Percentiles rank a stretch among this genome's conserved stretches.
Conservation (phyloP, 2,797 vertebrate genomes). For the Scomberomorus guttatus region DNA sequence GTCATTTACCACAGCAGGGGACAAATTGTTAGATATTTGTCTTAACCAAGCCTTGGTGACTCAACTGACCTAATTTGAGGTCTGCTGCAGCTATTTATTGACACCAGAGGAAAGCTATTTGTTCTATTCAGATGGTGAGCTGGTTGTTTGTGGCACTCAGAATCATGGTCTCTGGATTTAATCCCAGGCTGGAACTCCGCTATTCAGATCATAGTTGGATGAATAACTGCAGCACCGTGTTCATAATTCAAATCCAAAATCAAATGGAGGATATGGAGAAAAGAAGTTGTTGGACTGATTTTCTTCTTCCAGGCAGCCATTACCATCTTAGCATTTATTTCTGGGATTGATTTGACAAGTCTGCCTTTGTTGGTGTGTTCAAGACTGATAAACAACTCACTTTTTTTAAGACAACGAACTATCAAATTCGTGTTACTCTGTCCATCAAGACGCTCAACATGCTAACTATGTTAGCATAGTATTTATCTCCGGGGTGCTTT, state of each 20-base stretch:
- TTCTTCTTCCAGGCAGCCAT: too few species aligned
- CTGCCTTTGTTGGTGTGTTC: too few species aligned
- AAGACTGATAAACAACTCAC: too few species aligned
- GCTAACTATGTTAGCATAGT: too few species aligned
- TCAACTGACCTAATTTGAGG: conserved; percentile 65
- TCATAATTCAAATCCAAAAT: neutral
- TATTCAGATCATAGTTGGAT: conserved; percentile 2
- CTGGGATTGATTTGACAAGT: too few species aligned
- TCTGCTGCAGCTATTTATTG: conserved; percentile 62
- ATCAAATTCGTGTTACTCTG: too few species aligned
- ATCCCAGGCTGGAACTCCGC: conserved; percentile 1
- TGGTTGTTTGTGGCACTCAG: conserved; percentile 39
- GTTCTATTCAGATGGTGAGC: conserved; percentile 37
- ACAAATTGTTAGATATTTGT: conserved; percentile 51
- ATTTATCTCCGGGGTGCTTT: too few species aligned
- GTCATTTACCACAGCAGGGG: conserved; percentile 43
- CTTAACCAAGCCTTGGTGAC: conserved; percentile 46
- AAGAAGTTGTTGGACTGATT: too few species aligned
- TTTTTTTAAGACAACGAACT: too few species aligned
- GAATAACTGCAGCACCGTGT: neutral
- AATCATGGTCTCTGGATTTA: conserved; percentile 16
- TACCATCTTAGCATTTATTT: too few species aligned
- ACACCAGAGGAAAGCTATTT: conserved; percentile 62
- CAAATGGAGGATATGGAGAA: neutral
- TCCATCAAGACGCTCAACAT: too few species aligned